Conservation (phyloP, 2,113 vertebrate species). For the Candoia aspera region DNA sequence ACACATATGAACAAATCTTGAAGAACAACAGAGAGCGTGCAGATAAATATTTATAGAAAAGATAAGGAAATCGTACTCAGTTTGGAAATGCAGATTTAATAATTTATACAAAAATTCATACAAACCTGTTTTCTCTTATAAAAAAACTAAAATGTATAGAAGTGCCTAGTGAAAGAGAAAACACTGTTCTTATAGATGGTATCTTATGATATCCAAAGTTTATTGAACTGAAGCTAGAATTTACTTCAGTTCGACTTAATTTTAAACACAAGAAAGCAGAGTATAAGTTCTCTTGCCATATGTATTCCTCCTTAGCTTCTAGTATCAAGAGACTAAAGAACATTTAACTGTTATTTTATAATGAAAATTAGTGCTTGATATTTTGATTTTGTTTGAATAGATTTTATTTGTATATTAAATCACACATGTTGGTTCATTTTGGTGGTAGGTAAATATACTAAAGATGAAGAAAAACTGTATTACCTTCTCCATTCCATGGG, state of each 20-base stretch:
- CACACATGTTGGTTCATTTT: not conserved
- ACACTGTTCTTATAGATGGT: not conserved
- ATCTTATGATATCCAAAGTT: not conserved
- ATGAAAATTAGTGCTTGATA: not conserved
- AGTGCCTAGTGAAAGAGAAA: not conserved
- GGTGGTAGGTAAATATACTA: not conserved
- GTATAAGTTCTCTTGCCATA: not conserved
- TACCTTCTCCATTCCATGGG: conserved; percentile 98
- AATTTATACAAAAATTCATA: not conserved
- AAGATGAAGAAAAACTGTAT: not conserved
- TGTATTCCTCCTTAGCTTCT: conserved; percentile 11
- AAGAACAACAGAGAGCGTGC: not conserved
- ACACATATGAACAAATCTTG: not conserved
- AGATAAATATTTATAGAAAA: not conserved
- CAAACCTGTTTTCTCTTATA: not conserved
- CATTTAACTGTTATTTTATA: not conserved
- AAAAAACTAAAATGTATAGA: not conserved
- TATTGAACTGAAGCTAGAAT: conserved; percentile 10
- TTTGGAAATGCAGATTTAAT: not conserved
- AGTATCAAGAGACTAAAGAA: not conserved
- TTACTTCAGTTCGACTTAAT: conserved; percentile 9
- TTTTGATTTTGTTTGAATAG: not conserved
- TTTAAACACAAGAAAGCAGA: not conserved
- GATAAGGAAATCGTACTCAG: not conserved
- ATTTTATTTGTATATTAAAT: not conserved